These are phyloP conservation scores for Myrmecobius fasciatus DNA, from an alignment of 2,113 vertebrate genomes.

Conservation along the genomic window DNA sequence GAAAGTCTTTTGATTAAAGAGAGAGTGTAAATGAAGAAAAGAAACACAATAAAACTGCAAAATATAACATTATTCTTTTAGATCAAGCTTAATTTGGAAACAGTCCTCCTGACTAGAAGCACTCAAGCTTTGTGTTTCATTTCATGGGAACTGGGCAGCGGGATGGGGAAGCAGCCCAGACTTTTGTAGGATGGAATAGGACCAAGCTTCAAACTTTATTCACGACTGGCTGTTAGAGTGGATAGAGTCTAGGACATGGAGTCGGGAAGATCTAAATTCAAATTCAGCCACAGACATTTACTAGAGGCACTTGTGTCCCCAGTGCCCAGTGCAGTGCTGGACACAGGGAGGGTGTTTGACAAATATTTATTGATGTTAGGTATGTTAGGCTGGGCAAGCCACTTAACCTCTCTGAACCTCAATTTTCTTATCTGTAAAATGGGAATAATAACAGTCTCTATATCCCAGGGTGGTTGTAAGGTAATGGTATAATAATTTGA, in stretches of 20 bases:
- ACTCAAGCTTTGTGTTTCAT: background rate
- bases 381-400: background rate
- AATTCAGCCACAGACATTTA: background rate
- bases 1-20: conserved; percentile 60
- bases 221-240: background rate
- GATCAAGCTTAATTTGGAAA: conserved; percentile 55
- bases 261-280: background rate
- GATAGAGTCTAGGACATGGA: background rate
- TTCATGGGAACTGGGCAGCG: background rate
- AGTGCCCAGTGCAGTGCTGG: background rate
- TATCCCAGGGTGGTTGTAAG: background rate
- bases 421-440: background rate
- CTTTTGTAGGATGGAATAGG: background rate
- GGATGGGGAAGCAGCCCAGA: background rate
- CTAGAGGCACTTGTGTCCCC: background rate
- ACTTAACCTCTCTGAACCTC: background rate
- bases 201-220: background rate
- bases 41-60: conserved; percentile 51
- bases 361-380: background rate
- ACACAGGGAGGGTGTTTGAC: background rate
- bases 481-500: background rate
- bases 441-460: background rate
- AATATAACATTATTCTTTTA: conserved; percentile 65
- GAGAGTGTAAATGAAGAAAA: conserved; percentile 56
- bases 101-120: background rate